Percentiles rank a stretch among this genome's conserved stretches.
Conservation (phyloP, 2,113 vertebrate species). For the Phylloscopus whistleri region DNA sequence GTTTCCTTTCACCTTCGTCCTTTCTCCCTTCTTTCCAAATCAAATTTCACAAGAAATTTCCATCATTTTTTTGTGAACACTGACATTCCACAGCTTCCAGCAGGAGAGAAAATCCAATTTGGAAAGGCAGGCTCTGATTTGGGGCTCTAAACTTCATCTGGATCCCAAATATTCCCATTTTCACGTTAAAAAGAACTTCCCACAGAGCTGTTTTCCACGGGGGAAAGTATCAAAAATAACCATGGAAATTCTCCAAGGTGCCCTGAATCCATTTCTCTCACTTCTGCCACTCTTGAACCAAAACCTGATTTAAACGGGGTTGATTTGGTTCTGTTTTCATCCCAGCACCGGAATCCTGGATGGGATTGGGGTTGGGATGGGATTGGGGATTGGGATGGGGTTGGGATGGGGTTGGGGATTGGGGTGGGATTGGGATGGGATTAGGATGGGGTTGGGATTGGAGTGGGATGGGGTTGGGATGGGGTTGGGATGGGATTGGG, state of each 20-base stretch:
- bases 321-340: neutral
- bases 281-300: neutral
- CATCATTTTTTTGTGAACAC: neutral
- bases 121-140: neutral
- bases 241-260: neutral
- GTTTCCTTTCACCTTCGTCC: neutral
- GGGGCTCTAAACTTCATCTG: neutral
- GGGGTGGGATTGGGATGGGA: no score
- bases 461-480: no score
- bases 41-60: neutral
- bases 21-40: neutral
- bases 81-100: neutral
- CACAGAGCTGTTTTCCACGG: neutral
- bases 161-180: neutral
- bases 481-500: neutral
- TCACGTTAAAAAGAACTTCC: neutral
- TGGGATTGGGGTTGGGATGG: no score
- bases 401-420: no score
- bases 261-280: neutral
- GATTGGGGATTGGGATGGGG: no score
- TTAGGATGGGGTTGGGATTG: no score
- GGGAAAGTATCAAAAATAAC: neutral
- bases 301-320: neutral
- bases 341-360: neutral
- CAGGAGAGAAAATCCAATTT: neutral